Base-by-base conservation (phyloP, 2,888 invertebrate species). In the Leptopilina drosophilae region DNA sequence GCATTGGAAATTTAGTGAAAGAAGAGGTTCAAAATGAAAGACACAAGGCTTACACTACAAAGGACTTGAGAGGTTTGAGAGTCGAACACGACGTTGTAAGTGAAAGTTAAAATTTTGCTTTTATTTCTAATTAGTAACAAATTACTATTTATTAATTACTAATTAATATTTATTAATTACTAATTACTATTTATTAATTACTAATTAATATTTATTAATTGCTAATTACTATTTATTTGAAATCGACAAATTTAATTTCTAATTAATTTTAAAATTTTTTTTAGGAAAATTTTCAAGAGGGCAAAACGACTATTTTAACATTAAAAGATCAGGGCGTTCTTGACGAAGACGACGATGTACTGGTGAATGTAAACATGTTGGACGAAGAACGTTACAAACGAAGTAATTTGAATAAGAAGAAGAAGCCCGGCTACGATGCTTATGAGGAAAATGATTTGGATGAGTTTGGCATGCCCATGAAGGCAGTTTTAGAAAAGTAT, bases 321-420 rank as follows among this genome's bases (percentile, higher is more conserved):
- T 93, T 99, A 77, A 97, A 98, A 89, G 99, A 99, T 93, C 95
- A 96, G 91, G 96, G 95, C 67, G 96, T 99, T 64, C 93, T 99
- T 79, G 97, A 97, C 81, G 96, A 97, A 11, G 95, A 95, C 46
- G 94, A 93, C 5, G 99, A 99, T 90, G 96, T 97, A 26, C 94
- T 99, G 76, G 95, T 99, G 80, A 99, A 98, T 91, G 97, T 98
- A 5, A 98, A 98, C 92, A 94, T 98, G 92, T 90, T 97, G 1
- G 97, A 98, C 89, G 95, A 97, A 87, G 97, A 98, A 90, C 90
- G 90, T 64, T 93, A 95, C 75, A 95, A 95, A 87, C 92, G 96
- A 93, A 99, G 97, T 93, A 94, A 96, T 33, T 94, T 95, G 85
- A 95, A 96, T 88, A 96, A 96, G 87, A 97, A 96, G 90, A 95